Evolutionary conservation across 2,113 vertebrate species (phyloP), one percentile per base, ranked within the genome.

Genomic region (Burhinus bistriatus): DNA sequence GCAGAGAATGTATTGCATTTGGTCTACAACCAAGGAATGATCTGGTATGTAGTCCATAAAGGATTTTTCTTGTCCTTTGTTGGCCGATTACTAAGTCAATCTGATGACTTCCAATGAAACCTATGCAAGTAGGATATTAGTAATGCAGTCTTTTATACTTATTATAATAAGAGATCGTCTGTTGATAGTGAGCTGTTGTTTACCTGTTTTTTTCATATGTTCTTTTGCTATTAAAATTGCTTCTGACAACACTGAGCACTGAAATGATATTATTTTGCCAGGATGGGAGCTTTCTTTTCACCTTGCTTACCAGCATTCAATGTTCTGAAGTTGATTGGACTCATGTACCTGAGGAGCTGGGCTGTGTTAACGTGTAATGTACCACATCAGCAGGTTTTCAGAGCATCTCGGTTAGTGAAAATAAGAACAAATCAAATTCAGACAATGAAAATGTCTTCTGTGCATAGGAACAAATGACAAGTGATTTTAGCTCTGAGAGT

Each of bases 201-300:
- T 55, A 52, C 8, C 6, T 51, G 18, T 29, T 32, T 70, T 62
- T 66, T 81, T 8, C 6, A 1, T 58, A 15, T 12, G 9, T 79
- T 42, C 6, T 73, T 25, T 26, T 77, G 38, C n/a, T 87, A 27
- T 45, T 54, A n/a, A 61, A 89, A 94, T 65, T 55, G 16, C 29
- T 85, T 88, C 52, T 82, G 32, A 32, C 22, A 58, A 12, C 30
- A 62, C 55, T 32, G 21, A 89, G 17, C 34, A 76, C 54, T 73
- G 75, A 32, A 21, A 15, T 52, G 9, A 25, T 13, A 10, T 10
- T 70, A 16, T 86, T 87, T 87, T 95, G 96, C 18, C 82, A 99
- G 99, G 99, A 99, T 99, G 99, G 99, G 99, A 38, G 99, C 99
- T 4, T 99, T 99, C 98, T 99, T 99, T 98, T 99, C 99, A 4